Base-by-base conservation (phyloP, 2,888 invertebrate species). In the Noctua comes region DNA sequence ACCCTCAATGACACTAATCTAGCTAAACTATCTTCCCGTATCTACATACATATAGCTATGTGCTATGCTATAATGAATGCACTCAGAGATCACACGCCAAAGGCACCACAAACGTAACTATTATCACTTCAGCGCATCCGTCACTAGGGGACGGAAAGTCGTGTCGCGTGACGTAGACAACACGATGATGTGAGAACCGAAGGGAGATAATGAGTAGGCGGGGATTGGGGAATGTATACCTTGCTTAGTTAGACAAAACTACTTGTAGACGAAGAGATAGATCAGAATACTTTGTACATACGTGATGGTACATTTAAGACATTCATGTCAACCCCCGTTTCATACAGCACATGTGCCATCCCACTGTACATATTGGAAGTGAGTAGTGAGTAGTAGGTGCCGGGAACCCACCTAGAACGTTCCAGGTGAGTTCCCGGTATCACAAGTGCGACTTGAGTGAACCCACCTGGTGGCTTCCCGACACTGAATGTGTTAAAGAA, bases 51-150 rank as follows among this genome's bases (percentile, higher is more conserved):
- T 24, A 24, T 43, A 43, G 40, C 40, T 1, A 57, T 24, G n/a
- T n/a, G 24, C n/a, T 54, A n/a, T 5, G n/a, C n/a, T 27, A 59
- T 59, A 27, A 59, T 13, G n/a, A 57, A 57, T 11, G 13, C 13
- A 57, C 13, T 57, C n/a, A 24, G 18, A 69, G 18, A 57, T 6
- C 59, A 31, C 13, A 59, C 11, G 31, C 27, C 24, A 24, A 62
- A 48, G 27, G 21, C 24, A 72, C 18, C 62, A 68, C 64, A 51
- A 21, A 54, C 8, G 21, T 27, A 57, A 2, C 31, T 51, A 72
- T 62, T 85, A 68, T 76, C 57, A 76, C 72, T 76, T 81, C 43
- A 62, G 68, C 24, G 18, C 62, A 80, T 11, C n/a, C n/a, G n/a
- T n/a, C n/a, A n/a, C n/a, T n/a, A 54, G 76, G 71, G 65, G 40